Evolutionary conservation across 2,113 vertebrate species (phyloP).

Genomic region (Kobus ellipsiprymnus): DNA sequence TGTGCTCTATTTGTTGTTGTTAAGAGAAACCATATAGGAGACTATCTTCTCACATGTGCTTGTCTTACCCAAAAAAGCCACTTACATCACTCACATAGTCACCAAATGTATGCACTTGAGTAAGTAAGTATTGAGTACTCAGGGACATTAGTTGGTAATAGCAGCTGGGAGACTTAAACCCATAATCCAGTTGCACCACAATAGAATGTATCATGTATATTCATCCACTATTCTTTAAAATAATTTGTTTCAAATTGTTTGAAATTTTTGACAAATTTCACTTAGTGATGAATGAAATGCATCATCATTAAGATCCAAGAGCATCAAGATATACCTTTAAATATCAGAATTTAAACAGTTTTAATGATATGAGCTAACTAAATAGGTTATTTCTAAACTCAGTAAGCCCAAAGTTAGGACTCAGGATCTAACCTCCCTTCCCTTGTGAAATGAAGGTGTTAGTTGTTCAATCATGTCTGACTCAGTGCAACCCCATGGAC

Average conservation of each 20-base stretch:
- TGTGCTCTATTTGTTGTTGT: not conserved
- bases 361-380: not conserved
- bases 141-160: not conserved
- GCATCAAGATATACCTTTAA: constrained; percentile 67
- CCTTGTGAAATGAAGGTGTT: not conserved
- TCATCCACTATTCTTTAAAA: not conserved
- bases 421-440: not conserved
- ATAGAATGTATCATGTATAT: not conserved
- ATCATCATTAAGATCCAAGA: constrained; percentile 75
- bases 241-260: not conserved
- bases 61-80: not conserved
- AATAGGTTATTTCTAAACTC: constrained; percentile 15
- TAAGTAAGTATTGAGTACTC: not conserved
- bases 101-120: not conserved
- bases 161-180: not conserved
- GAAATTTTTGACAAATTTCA: not conserved
- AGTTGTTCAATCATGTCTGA: not conserved
- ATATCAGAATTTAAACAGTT: not conserved
- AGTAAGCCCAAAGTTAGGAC: not conserved
- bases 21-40: not conserved
- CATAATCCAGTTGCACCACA: not conserved
- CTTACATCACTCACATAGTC: not conserved
- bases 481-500: not conserved
- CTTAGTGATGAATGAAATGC: constrained; percentile 68
- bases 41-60: not conserved